Percentiles rank a stretch among this genome's conserved stretches.
These are phyloP conservation scores for Pterophyllum scalare DNA, from an alignment of 2,113 vertebrate genomes.

Conservation along the genomic window DNA sequence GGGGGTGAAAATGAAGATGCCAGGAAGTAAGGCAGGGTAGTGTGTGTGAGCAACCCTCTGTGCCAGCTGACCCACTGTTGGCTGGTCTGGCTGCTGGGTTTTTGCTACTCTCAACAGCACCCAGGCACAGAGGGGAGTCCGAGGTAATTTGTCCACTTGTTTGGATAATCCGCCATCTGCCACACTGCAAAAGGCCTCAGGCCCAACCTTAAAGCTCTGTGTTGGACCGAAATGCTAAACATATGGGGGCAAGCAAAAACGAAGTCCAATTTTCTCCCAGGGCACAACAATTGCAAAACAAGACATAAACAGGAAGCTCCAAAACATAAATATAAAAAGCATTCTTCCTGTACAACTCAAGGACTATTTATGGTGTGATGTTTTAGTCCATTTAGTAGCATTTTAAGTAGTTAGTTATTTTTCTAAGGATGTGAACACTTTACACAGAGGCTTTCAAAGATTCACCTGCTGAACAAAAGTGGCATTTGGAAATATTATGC, in stretches of 20 bases:
- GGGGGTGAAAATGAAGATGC: slow-evolving; percentile 29
- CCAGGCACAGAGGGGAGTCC: slow-evolving; percentile 68
- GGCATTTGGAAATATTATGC: too few relatives aligned
- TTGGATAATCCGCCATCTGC: slow-evolving; percentile 83
- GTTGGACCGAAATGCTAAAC: slow-evolving; percentile 57
- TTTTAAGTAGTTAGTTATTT: not conserved
- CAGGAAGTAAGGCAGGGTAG: slow-evolving; percentile 40
- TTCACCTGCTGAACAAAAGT: too few relatives aligned
- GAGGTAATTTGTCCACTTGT: slow-evolving; percentile 79
- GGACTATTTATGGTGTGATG: not conserved
- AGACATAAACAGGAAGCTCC: not conserved
- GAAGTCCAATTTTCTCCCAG: slow-evolving; percentile 40
- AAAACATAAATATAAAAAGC: not conserved
- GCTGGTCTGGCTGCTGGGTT: slow-evolving; percentile 52
- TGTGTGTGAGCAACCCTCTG: slow-evolving; percentile 33
- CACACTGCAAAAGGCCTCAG: slow-evolving; percentile 47
- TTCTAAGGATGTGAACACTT: not conserved
- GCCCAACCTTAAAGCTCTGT: slow-evolving; percentile 42
- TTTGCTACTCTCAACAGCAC: slow-evolving; percentile 52
- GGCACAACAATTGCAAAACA: slow-evolving; percentile 25
- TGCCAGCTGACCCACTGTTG: slow-evolving; percentile 70
- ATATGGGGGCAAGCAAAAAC: slow-evolving; percentile 54
- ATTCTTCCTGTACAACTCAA: not conserved
- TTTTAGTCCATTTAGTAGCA: not conserved
- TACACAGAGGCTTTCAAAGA: not conserved